Conservation (phyloP, 1,140 invertebrate species). For the Diachasma alloeum region DNA sequence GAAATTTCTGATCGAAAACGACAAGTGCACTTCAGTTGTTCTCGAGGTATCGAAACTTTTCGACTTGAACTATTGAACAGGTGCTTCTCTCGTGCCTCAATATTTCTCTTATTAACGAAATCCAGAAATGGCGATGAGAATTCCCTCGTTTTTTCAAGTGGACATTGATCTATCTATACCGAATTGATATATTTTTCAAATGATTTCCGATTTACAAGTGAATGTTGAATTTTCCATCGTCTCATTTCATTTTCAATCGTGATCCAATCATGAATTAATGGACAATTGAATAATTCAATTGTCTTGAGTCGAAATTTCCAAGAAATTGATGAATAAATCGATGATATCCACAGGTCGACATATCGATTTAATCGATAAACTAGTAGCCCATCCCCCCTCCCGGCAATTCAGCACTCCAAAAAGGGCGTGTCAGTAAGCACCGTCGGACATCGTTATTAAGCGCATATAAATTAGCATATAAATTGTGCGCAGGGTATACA, state of each 20-base stretch:
- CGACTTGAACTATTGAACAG: not conserved
- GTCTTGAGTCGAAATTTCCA: not conserved
- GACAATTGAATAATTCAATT: not conserved
- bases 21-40: not conserved
- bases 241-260: not conserved
- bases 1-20: not conserved
- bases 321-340: not conserved
- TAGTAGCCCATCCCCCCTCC: no score
- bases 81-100: not conserved
- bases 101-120: not conserved
- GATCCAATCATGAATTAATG: not conserved
- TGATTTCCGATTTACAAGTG: no score
- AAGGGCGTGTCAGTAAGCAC: conserved; percentile 62
- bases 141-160: no score
- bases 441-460: conserved; percentile 66
- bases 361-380: conserved; percentile 45
- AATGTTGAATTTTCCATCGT: not conserved
- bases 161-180: no score
- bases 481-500: conserved; percentile 54
- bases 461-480: conserved; percentile 67
- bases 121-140: no score
- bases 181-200: no score
- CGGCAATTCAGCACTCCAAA: not conserved
- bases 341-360: not conserved
- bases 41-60: not conserved